Percentiles rank a stretch among this genome's conserved stretches.
These are phyloP conservation scores for Amphibalanus amphitrite DNA, from an alignment of 1,140 invertebrate species.

Conservation along the genomic window DNA sequence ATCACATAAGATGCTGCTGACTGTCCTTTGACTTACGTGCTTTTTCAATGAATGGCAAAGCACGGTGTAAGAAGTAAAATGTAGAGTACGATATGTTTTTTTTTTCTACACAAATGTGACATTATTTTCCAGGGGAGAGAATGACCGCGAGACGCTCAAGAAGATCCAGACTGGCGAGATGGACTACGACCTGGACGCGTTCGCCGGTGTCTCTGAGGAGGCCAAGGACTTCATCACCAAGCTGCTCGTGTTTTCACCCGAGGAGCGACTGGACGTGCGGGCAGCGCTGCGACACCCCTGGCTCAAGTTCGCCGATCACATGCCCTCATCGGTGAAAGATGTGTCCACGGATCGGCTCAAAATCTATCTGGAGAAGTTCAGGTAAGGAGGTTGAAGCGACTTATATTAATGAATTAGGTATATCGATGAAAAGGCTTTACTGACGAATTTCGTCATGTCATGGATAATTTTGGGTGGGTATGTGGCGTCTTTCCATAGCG, in stretches of 20 bases:
- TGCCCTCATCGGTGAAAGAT: neutral
- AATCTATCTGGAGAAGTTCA: neutral
- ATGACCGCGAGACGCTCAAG: slow-evolving; percentile 72
- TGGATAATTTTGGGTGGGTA: too few species aligned
- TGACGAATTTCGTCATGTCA: too few species aligned
- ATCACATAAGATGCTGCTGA: too few species aligned
- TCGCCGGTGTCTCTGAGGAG: slow-evolving; percentile 48
- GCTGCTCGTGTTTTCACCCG: slow-evolving; percentile 48
- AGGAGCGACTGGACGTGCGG: slow-evolving; percentile 58
- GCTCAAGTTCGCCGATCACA: slow-evolving; percentile 32
- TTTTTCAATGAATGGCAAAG: too few species aligned
- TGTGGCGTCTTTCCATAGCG: too few species aligned
- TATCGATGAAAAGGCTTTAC: too few species aligned
- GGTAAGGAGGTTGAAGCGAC: too few species aligned
- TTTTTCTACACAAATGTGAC: too few species aligned
- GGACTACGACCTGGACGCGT: slow-evolving; percentile 26
- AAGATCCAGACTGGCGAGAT: slow-evolving; percentile 42
- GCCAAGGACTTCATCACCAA: slow-evolving; percentile 74
- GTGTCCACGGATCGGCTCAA: neutral
- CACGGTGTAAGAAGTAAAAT: too few species aligned
- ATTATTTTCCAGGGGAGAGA: slow-evolving; percentile 33
- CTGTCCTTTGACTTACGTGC: too few species aligned
- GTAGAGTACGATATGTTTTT: too few species aligned
- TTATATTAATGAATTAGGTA: too few species aligned
- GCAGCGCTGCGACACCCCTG: slow-evolving; percentile 67